phyloP scores from a whole-genome alignment of 37 sponge, comb jelly and placozoan genomes.

The Bolinopsis microptera region DNA sequence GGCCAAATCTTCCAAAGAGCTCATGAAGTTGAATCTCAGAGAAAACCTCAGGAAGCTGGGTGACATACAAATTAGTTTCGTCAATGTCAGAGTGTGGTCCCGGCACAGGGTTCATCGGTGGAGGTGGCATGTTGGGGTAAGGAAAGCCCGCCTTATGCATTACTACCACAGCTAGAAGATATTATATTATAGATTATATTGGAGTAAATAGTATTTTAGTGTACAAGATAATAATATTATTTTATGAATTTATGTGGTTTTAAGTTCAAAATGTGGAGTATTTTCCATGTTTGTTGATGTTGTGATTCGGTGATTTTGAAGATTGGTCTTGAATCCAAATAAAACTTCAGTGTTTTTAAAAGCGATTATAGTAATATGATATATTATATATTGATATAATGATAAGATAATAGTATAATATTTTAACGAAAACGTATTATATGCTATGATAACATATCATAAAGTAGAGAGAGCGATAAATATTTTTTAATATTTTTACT shows the following conservation, averaged over 20 bases:
- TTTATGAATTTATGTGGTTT: too few species aligned
- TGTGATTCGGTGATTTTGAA: too few species aligned
- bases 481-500: background rate
- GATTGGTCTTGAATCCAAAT: too few species aligned
- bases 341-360: background rate
- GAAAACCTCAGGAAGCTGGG: slow-evolving; percentile 15
- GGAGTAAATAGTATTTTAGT: too few species aligned
- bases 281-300: too few species aligned
- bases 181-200: background rate
- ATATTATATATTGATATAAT: too few species aligned
- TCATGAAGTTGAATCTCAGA: slow-evolving; percentile 33
- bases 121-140: background rate
- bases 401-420: background rate
- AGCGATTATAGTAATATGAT: background rate
- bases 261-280: too few species aligned
- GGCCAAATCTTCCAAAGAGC: slow-evolving; percentile 29
- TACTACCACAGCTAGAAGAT: background rate
- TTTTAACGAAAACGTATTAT: background rate
- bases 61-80: slow-evolving; percentile 45
- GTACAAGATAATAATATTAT: too few species aligned
- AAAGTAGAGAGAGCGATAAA: background rate
- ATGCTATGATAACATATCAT: background rate
- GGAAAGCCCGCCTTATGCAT: background rate
- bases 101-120: background rate
- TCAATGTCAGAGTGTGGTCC: background rate